These are phyloP conservation scores for Paragorgia papillata DNA, from an alignment of 92 coral and sea anemone species.

Conservation along the genomic window DNA sequence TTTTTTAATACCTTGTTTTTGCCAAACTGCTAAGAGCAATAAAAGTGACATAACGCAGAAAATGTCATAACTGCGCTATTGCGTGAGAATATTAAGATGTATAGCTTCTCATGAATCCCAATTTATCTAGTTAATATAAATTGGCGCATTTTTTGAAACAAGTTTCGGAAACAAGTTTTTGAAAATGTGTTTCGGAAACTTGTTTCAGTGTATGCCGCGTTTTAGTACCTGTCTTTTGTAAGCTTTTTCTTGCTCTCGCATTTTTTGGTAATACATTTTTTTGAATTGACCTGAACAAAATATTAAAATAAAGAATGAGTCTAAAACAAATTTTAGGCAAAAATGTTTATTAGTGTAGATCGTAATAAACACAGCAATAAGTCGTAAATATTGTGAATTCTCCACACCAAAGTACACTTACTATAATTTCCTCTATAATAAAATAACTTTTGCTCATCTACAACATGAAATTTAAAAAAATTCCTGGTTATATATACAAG, in stretches of 20 bases:
- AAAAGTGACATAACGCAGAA: too few relatives aligned
- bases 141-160: too few relatives aligned
- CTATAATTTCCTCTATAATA: slow-evolving; percentile 99
- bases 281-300: slow-evolving; percentile 82
- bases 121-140: too few relatives aligned
- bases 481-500: not conserved
- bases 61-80: too few relatives aligned
- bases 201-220: too few relatives aligned
- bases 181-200: too few relatives aligned
- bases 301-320: not conserved
- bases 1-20: too few relatives aligned
- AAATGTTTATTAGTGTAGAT: not conserved
- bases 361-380: not conserved
- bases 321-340: not conserved
- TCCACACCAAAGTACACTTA: slow-evolving; percentile 40
- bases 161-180: too few relatives aligned
- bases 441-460: slow-evolving; percentile 85
- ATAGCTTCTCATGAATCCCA: too few relatives aligned
- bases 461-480: slow-evolving; percentile 9
- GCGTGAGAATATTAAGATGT: too few relatives aligned
- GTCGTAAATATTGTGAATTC: too few relatives aligned
- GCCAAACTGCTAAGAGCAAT: too few relatives aligned
- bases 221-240: slow-evolving; percentile 85
- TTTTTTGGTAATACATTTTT: slow-evolving; percentile 92
- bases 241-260: slow-evolving; percentile 94